phyloP scores from a whole-genome alignment of 30 jellyfish, hydroid and myxozoan genomes.

The Sanderia malayensis region DNA sequence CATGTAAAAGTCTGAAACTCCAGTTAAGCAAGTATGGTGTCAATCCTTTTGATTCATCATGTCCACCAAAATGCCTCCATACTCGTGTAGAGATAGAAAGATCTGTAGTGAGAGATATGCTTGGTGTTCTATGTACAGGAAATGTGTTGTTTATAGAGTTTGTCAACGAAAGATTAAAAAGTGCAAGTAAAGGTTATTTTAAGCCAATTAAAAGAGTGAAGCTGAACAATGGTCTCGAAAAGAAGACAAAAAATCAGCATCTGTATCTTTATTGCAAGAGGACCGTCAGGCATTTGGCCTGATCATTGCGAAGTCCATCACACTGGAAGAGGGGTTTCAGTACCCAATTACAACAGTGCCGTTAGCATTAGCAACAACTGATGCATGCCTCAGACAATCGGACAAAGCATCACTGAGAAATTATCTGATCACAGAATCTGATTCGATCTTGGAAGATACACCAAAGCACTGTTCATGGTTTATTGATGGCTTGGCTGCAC shows the following conservation, averaged over 20 bases:
- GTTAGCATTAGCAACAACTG: not conserved
- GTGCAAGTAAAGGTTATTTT: not conserved
- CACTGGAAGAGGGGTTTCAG: conserved; percentile 21
- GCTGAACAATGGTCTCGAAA: not conserved
- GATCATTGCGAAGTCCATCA: conserved; percentile 2
- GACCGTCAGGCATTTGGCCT: conserved; percentile 24
- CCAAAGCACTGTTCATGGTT: conserved; percentile 4
- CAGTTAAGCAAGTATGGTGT: conserved; percentile 27
- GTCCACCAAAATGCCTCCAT: not conserved
- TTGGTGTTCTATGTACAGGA: conserved; percentile 2
- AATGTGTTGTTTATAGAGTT: conserved; percentile 1
- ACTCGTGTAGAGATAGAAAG: conserved; percentile 3
- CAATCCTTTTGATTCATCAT: conserved; percentile 6
- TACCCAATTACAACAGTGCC: conserved; percentile 4
- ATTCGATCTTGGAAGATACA: not conserved
- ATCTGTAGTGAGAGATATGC: conserved; percentile 30
- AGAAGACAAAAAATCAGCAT: not conserved
- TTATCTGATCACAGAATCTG: conserved; percentile 8
- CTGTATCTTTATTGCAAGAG: not conserved
- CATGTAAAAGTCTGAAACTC: conserved; percentile 9
- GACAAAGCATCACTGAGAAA: conserved; percentile 18
- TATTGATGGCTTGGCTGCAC: conserved; percentile 22
- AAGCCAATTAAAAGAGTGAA: not conserved
- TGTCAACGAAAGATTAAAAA: not conserved
- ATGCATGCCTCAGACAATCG: conserved; percentile 13